Evolutionary conservation across 1,140 invertebrate genomes (phyloP).

Genomic region (Probaryconus sp.): DNA sequence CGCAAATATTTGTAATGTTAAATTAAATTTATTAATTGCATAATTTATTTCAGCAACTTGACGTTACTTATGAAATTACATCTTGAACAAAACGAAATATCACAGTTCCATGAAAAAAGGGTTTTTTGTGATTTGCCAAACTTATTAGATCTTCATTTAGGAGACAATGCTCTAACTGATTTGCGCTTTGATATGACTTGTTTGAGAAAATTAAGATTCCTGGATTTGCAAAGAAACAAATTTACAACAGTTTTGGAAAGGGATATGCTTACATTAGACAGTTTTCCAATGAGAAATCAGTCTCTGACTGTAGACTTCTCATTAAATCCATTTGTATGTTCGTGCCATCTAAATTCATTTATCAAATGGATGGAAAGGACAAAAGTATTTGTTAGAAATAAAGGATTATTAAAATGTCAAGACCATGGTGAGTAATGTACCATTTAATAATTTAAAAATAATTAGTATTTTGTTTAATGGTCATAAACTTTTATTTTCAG

Average conservation of each 20-base stretch:
- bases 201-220: constrained; percentile 82
- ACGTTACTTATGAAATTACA: constrained; percentile 84
- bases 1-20: constrained; percentile 23
- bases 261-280: constrained; percentile 82
- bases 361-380: constrained; percentile 83
- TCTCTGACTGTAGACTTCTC: constrained; percentile 83
- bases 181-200: constrained; percentile 85
- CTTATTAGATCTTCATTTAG: constrained; percentile 84
- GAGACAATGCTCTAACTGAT: constrained; percentile 81
- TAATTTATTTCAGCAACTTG: constrained; percentile 78
- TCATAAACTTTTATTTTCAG: constrained; percentile 54
- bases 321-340: constrained; percentile 84
- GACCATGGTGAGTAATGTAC: constrained; percentile 54
- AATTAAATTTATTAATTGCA: constrained; percentile 11
- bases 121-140: constrained; percentile 86
- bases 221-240: constrained; percentile 85
- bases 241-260: constrained; percentile 80
- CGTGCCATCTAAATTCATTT: constrained; percentile 81
- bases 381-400: constrained; percentile 81
- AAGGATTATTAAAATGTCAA: constrained; percentile 79
- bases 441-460: constrained; percentile 46
- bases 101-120: constrained; percentile 81
- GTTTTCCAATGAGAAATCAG: constrained; percentile 78
- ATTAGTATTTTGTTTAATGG: neutral
- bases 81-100: constrained; percentile 89